These are phyloP conservation scores for Synergus gifuensis DNA, from an alignment of 2,888 invertebrate genomes.

Conservation along the genomic window DNA sequence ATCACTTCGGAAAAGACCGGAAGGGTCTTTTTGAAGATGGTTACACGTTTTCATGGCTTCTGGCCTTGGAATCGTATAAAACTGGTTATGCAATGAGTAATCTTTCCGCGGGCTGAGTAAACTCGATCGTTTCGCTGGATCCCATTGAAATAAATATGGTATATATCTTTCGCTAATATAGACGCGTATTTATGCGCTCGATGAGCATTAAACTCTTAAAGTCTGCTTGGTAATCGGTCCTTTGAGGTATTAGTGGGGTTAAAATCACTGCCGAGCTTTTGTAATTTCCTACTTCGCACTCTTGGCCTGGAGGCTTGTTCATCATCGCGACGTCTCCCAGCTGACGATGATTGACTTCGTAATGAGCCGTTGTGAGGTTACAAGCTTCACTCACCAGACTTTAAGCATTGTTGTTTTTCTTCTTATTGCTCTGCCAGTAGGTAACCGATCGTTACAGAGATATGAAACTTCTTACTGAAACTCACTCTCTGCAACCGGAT, in stretches of 20 bases:
- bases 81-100: constrained; percentile 14
- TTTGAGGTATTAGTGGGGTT: constrained; percentile 18
- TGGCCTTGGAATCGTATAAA: not conserved
- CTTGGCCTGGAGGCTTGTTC: constrained; percentile 16
- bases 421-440: not conserved
- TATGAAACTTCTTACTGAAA: not conserved
- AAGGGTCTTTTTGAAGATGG: not conserved
- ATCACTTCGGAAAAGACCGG: too few relatives aligned
- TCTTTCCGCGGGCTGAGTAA: not conserved
- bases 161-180: constrained; percentile 30
- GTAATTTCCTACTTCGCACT: constrained; percentile 39
- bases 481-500: not conserved
- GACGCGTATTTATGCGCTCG: constrained; percentile 37
- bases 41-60: not conserved
- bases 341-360: constrained; percentile 45
- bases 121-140: constrained; percentile 6
- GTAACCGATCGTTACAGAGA: not conserved
- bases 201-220: constrained; percentile 17
- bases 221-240: constrained; percentile 10
- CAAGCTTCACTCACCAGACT: constrained; percentile 15
- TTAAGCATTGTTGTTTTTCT: not conserved
- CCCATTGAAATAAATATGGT: not conserved
- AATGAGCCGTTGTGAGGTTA: constrained; percentile 31
- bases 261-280: constrained; percentile 35
- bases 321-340: constrained; percentile 39